Base-by-base conservation (phyloP, 1,140 invertebrate species). In the Papilio aristodemus region DNA sequence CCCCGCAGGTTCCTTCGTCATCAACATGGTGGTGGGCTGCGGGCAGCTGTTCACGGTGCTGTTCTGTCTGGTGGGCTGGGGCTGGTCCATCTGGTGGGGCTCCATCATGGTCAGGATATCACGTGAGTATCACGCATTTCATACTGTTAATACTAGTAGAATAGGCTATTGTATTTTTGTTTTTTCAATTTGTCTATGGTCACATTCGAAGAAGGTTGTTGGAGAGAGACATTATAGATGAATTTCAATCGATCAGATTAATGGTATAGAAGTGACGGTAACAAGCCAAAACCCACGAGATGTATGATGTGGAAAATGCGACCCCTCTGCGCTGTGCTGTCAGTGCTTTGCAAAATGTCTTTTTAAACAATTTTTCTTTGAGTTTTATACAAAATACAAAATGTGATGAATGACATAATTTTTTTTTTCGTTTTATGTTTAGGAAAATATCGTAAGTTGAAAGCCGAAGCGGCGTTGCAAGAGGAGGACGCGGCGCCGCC, bases 61-160 rank as follows among this genome's bases (percentile, higher is more conserved):
- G 22, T 98, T 99, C 89, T 96, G 97, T 71, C 93, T 98, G 7
- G 97, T 99, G 32, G 98, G 98, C 4, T 99, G 98, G 98, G 97
- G 98, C 71, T 99, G 98, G 98, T 98, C 97, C 36, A 95, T 99
- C 64, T 98, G 97, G 94, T 99, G 98, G 98, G 98, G 97, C 17
- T 94, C 97, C 68, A 97, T 97, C 74, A 96, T 98, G 84, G 71
- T 92, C 39, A 82, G 80, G 74, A 84, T 81, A 32, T 81, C 91
- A 10, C 84, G 91, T 92, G 59, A 91, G 89, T 89, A 59, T 14
- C 46, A n/a, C 22, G n/a, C n/a, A n/a, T n/a, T n/a, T n/a, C n/a
- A n/a, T n/a, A n/a, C n/a, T n/a, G n/a, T n/a, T n/a, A n/a, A n/a
- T n/a, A n/a, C n/a, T n/a, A n/a, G n/a, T n/a, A n/a, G n/a, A n/a